Evolutionary conservation across 2,888 invertebrate species (phyloP), one percentile per base, ranked within the genome.

Genomic region (Hyposoter didymator): DNA sequence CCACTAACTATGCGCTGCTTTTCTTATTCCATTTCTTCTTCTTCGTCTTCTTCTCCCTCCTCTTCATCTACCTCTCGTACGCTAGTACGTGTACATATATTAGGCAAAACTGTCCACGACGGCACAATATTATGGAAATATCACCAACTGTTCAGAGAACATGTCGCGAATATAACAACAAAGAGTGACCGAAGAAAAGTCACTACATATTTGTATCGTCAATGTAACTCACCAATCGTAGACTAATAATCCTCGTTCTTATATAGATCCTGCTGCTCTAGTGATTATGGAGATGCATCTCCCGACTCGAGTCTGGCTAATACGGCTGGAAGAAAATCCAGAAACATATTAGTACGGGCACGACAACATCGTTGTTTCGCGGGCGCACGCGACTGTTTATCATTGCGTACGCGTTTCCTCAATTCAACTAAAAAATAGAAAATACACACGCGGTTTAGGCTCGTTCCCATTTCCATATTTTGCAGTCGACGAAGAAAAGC

Each of bases 1-100:
- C 90, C 88, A 89, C 91, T 91, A 91, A 92, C 92, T 90, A 92
- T 90, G 91, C 90, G 88, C 89, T 86, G 84, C 88, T 89, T 89
- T 80, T 84, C 88, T 86, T 84, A 83, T 59, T 82, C 70, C 78
- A 87, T 84, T 64, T 66, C 69, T 45, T 73, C 75, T 22, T 72
- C 75, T 74, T 69, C 62, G 49, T 69, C 67, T 47, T 64, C 66
- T 22, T 19, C 85, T 49, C 62, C 49, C 32, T 62, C 82, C 47
- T 55, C 49, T 69, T 75, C 67, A 45, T 70, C 67, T 64, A 62
- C 74, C 76, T 84, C 78, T 79, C 59, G 62, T 66, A 28, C 76
- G 35, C 35, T 47, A 74, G 45, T 73, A n/a, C 70, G 55, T 52
- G 43, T 69, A 52, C 7, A 43, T 66, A 45, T 66, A 39, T 19